Conservation (phyloP, 1,140 invertebrate species). For the Ceratosolen solmsi region DNA sequence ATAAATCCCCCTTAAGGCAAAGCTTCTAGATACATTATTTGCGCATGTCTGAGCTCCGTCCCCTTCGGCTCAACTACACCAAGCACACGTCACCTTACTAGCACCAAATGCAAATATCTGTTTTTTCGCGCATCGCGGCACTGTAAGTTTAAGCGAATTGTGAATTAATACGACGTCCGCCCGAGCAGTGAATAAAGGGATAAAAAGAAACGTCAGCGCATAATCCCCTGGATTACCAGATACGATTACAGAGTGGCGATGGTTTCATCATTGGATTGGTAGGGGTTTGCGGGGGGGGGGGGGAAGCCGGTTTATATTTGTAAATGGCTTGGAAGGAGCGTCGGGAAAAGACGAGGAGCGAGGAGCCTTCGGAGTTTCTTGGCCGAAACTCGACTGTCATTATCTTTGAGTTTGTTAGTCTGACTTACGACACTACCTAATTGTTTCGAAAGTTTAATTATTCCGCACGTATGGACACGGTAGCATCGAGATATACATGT, state of each 20-base stretch:
- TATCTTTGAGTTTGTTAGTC: slow-evolving; percentile 26
- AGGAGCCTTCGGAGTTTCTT: background rate
- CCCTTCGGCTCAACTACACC: too few species aligned
- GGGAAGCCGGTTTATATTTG: slow-evolving; percentile 12
- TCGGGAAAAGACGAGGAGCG: background rate
- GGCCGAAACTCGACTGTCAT: background rate
- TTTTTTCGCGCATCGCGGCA: background rate
- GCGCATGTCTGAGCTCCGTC: too few species aligned
- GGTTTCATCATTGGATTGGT: slow-evolving; percentile 24
- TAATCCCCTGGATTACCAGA: background rate
- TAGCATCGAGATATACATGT: background rate
- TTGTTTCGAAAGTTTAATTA: slow-evolving; percentile 42
- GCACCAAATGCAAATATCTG: background rate
- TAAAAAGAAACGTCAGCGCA: too few species aligned
- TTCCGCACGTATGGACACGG: background rate
- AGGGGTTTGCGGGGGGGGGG: too few species aligned
- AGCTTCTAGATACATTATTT: too few species aligned
- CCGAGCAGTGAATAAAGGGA: too few species aligned
- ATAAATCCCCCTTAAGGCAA: too few species aligned
- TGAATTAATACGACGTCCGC: background rate
- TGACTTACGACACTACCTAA: slow-evolving; percentile 17
- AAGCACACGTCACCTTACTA: too few species aligned
- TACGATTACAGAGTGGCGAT: background rate
- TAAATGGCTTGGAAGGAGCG: slow-evolving; percentile 22
- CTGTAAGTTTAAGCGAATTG: background rate